phyloP scores from a whole-genome alignment of 2,888 invertebrate species.

The Acrobasis suavella region DNA sequence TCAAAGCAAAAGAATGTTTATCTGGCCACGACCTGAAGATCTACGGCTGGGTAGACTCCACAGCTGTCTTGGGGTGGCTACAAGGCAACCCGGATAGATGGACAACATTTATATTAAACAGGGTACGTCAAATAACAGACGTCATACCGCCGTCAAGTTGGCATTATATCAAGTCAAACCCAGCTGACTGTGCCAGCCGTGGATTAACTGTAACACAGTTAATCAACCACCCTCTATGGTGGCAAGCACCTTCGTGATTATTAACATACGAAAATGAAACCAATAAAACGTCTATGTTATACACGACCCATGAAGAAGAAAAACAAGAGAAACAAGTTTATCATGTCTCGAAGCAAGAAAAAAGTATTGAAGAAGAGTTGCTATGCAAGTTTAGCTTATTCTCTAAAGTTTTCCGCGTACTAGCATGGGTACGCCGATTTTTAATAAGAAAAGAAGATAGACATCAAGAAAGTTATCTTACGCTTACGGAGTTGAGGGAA shows the following conservation, averaged over 20 bases:
- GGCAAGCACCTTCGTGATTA: conserved; percentile 31
- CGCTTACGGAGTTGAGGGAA: conserved; percentile 13
- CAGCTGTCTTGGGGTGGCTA: conserved; percentile 31
- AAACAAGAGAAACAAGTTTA: conserved; percentile 6
- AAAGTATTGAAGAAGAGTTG: too few species aligned
- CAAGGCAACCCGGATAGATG: conserved; percentile 26
- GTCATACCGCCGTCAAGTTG: conserved; percentile 26
- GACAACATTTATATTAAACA: conserved; percentile 32
- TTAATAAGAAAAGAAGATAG: not conserved
- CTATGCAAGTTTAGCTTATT: too few species aligned
- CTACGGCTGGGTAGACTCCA: conserved; percentile 26
- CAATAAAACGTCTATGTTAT: not conserved
- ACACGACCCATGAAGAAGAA: conserved; percentile 22
- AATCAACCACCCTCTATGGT: conserved; percentile 30
- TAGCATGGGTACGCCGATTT: too few species aligned
- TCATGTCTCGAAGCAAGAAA: not conserved
- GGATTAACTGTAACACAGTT: conserved; percentile 24
- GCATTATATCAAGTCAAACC: conserved; percentile 29
- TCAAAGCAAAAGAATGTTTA: not conserved
- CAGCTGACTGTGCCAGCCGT: conserved; percentile 31
- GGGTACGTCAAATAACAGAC: conserved; percentile 27
- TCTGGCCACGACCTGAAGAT: not conserved
- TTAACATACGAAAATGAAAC: conserved; percentile 1
- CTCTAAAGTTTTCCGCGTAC: too few species aligned
- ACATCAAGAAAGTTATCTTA: not conserved